Evolutionary conservation across 2,888 invertebrate genomes (phyloP).

Genomic region (Eupithecia pulchellata): DNA sequence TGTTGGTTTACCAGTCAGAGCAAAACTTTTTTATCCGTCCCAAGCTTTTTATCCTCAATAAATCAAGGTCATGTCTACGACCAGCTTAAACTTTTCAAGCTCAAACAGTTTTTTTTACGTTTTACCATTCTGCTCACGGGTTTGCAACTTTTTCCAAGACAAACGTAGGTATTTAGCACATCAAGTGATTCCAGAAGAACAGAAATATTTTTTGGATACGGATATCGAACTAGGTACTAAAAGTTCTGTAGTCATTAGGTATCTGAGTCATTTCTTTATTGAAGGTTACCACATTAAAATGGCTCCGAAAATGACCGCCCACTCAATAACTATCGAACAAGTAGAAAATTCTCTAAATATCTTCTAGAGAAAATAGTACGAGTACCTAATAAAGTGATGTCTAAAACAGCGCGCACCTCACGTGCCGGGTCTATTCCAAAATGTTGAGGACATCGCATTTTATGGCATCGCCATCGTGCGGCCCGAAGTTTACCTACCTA

Average conservation of each 20-base stretch:
- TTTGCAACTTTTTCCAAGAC: not conserved
- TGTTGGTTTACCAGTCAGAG: too few relatives aligned
- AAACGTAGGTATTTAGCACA: not conserved
- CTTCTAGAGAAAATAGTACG: not conserved
- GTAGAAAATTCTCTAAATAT: not conserved
- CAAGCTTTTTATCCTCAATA: too few relatives aligned
- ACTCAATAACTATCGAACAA: slow-evolving; percentile 1
- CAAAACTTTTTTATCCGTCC: too few relatives aligned
- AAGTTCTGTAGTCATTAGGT: too few relatives aligned
- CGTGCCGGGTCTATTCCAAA: slow-evolving; percentile 24
- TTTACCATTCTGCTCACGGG: not conserved
- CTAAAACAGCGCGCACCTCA: slow-evolving; percentile 23
- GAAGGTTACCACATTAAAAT: not conserved
- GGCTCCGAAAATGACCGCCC: not conserved
- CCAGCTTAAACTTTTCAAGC: not conserved
- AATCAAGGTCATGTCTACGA: not conserved
- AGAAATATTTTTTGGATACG: too few relatives aligned
- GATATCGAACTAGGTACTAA: too few relatives aligned
- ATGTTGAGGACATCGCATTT: slow-evolving; percentile 26
- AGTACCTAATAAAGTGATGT: not conserved
- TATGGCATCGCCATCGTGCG: slow-evolving; percentile 23
- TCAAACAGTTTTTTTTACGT: not conserved
- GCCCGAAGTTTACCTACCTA: slow-evolving; percentile 9
- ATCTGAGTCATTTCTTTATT: too few relatives aligned
- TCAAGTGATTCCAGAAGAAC: not conserved